Conservation (phyloP, 2,888 invertebrate species). For the Agriopis leucophaearia region DNA sequence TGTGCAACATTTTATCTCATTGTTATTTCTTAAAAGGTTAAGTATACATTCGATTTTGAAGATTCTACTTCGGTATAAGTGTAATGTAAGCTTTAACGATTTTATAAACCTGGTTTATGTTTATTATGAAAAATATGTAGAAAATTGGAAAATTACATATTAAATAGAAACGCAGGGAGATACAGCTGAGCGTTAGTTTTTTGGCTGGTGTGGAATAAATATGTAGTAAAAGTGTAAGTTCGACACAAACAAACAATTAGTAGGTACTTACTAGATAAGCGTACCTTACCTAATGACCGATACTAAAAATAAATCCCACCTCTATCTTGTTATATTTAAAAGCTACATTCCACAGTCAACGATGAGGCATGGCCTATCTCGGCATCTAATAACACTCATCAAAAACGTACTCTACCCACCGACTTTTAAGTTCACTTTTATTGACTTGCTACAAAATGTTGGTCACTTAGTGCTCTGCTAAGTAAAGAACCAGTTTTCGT, state of each 20-base stretch:
- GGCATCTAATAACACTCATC: conserved; percentile 43
- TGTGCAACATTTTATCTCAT: not conserved
- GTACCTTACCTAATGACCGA: not conserved
- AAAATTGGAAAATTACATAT: not conserved
- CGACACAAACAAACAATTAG: conserved; percentile 1
- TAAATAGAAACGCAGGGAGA: not conserved
- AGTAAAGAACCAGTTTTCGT: conserved; percentile 70
- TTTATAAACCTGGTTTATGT: too few relatives aligned
- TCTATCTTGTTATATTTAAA: conserved; percentile 18
- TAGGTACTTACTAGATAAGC: not conserved
- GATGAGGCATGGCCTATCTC: conserved; percentile 54
- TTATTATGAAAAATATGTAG: too few relatives aligned
- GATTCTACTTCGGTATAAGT: too few relatives aligned
- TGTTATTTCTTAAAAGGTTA: too few relatives aligned
- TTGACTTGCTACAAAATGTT: conserved; percentile 30
- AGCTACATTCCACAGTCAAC: conserved; percentile 39
- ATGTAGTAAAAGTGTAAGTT: not conserved
- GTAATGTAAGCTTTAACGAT: too few relatives aligned
- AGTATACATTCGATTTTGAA: too few relatives aligned
- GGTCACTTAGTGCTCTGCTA: conserved; percentile 66
- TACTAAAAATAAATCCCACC: conserved; percentile 8
- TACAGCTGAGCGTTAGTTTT: not conserved
- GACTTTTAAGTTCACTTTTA: conserved; percentile 24
- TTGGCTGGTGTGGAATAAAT: not conserved
- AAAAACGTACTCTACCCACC: conserved; percentile 11